Conservation (phyloP, 2,113 vertebrate genomes). For the Paramormyrops kingsleyae region DNA sequence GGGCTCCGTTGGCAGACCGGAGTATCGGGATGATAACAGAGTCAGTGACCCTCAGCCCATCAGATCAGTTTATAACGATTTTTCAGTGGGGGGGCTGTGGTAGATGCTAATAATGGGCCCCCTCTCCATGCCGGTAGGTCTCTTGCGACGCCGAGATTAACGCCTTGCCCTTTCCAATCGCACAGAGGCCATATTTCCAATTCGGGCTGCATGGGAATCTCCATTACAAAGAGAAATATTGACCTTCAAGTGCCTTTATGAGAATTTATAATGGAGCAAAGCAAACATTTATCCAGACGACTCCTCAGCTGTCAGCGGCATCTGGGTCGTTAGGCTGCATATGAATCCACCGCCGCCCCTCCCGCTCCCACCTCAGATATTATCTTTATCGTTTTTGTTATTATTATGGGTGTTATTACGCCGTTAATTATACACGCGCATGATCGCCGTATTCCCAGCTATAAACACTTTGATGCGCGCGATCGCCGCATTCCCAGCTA, state of each 20-base stretch:
- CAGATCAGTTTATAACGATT: neutral
- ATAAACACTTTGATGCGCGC: accelerated
- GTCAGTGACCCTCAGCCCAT: too few species aligned
- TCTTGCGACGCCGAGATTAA: conserved; percentile 62
- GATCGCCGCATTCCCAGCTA: neutral
- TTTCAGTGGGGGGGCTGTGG: conserved; percentile 32
- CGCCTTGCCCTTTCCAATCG: conserved; percentile 66
- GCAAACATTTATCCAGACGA: conserved; percentile 65
- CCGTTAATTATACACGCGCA: neutral
- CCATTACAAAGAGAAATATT: conserved; percentile 70
- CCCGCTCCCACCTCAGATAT: neutral
- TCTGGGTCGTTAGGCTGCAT: conserved; percentile 37
- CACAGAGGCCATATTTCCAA: conserved; percentile 63
- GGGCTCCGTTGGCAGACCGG: neutral
- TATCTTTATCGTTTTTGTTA: neutral
- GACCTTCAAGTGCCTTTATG: conserved; percentile 68
- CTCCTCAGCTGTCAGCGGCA: conserved; percentile 51
- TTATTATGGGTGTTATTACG: neutral
- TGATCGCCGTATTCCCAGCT: neutral
- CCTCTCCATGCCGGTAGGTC: conserved; percentile 48
- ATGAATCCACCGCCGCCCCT: neutral
- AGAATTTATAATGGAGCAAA: conserved; percentile 62
- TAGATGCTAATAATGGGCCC: conserved; percentile 47
- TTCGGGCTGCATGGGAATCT: conserved; percentile 56
- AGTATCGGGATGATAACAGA: neutral